Evolutionary conservation across 1,140 invertebrate genomes (phyloP).

Genomic region (Apis dorsata): DNA sequence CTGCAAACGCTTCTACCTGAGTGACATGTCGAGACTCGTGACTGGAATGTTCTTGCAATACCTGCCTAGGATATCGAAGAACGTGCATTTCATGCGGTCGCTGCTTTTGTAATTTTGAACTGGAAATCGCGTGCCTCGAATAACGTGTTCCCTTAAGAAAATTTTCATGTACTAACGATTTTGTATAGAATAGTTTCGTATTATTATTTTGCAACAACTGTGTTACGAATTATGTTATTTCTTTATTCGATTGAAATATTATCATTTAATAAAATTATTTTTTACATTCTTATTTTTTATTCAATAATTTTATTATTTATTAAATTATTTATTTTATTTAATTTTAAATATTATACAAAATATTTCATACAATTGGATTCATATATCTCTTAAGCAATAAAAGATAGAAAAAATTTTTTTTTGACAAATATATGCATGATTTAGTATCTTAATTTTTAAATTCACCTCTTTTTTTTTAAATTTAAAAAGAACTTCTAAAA

Average conservation of each 20-base stretch:
- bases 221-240: not conserved
- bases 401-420: no score
- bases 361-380: no score
- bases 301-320: no score
- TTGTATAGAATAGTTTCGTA: not conserved
- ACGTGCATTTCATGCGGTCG: constrained; percentile 7
- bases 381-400: no score
- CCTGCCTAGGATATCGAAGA: not conserved
- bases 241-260: no score
- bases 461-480: no score
- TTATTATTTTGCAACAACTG: not conserved
- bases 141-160: constrained; percentile 2
- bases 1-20: not conserved
- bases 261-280: no score
- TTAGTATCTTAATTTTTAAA: no score
- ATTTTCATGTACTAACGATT: not conserved
- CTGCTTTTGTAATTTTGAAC: constrained; percentile 22
- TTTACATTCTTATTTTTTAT: not conserved
- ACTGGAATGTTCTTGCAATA: constrained; percentile 16
- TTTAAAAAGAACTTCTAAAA: no score
- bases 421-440: no score
- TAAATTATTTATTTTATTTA: no score
- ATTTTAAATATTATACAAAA: no score
- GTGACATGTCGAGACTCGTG: constrained; percentile 16
- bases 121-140: constrained; percentile 2